phyloP scores from a whole-genome alignment of 2,797 vertebrate genomes.

The Leucoraja ocellata region DNA sequence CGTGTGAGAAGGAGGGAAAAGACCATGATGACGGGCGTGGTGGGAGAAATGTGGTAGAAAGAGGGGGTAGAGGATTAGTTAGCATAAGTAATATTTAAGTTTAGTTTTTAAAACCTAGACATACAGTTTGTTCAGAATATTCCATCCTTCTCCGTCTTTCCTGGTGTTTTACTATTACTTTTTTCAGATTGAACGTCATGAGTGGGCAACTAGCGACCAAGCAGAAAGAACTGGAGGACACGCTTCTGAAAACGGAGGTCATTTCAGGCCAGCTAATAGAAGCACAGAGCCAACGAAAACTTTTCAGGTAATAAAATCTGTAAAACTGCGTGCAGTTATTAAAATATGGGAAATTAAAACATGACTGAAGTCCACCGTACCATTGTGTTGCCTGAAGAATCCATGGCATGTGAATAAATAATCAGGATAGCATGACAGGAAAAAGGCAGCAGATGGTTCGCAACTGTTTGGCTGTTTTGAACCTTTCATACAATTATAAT shows the following conservation, averaged over 20 bases:
- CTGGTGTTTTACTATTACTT: background rate
- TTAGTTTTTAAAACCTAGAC: background rate
- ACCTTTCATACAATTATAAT: constrained; percentile 35
- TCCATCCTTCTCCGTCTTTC: background rate
- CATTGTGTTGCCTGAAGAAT: constrained; percentile 37
- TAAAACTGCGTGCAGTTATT: constrained; percentile 46
- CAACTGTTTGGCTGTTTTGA: constrained; percentile 50
- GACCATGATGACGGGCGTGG: no score
- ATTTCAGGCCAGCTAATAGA: constrained; percentile 55
- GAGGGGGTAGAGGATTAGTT: no score
- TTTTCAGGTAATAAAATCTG: constrained; percentile 61
- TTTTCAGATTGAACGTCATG: constrained; percentile 45
- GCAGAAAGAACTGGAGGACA: constrained; percentile 53
- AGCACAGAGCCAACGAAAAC: constrained; percentile 53
- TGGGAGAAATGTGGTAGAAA: no score
- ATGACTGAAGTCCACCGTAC: constrained; percentile 41
- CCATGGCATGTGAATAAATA: constrained; percentile 36
- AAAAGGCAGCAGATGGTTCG: constrained; percentile 52
- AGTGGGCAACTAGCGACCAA: constrained; percentile 57
- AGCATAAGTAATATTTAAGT: background rate
- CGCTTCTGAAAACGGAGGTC: constrained; percentile 51
- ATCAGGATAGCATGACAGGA: constrained; percentile 50
- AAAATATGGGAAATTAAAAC: constrained; percentile 63
- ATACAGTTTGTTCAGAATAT: background rate
- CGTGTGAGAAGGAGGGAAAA: no score